Evolutionary conservation across 2,797 vertebrate species (phyloP).

Genomic region (Pteropus rufus): DNA sequence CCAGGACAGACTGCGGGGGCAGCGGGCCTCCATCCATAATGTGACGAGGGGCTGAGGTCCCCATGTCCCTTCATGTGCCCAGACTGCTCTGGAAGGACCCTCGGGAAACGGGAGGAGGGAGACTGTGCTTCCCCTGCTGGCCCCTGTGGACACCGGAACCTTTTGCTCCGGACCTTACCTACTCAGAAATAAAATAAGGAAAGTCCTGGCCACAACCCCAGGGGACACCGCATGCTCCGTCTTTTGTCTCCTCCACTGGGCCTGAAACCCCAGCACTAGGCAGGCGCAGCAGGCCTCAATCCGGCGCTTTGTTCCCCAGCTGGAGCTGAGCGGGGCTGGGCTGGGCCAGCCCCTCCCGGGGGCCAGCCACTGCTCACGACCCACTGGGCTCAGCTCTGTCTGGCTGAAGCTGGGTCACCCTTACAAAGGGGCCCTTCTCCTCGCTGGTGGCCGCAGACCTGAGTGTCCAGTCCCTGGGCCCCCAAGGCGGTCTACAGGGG

Average conservation of each 20-base stretch:
- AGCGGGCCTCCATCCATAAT: fast-evolving
- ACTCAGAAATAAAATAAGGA: neutral
- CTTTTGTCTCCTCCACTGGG: neutral
- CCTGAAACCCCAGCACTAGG: neutral
- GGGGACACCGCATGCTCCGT: neutral
- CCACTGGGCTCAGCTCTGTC: neutral
- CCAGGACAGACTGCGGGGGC: fast-evolving
- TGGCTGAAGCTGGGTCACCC: neutral
- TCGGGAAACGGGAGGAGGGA: fast-evolving
- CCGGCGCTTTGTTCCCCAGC: neutral
- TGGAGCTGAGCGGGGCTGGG: neutral
- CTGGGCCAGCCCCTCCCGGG: neutral
- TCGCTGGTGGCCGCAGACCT: neutral
- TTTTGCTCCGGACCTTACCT: neutral
- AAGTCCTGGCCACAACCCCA: neutral
- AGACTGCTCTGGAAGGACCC: neutral
- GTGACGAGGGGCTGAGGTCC: neutral
- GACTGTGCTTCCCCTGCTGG: fast-evolving
- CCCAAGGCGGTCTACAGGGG: fast-evolving
- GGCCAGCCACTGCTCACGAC: neutral
- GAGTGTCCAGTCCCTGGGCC: neutral
- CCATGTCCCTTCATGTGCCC: fast-evolving
- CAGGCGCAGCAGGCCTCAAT: neutral
- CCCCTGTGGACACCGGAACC: neutral
- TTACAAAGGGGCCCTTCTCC: conserved; percentile 29